Conservation (phyloP, 2,888 invertebrate genomes). For the Epistrophella euchroma region DNA sequence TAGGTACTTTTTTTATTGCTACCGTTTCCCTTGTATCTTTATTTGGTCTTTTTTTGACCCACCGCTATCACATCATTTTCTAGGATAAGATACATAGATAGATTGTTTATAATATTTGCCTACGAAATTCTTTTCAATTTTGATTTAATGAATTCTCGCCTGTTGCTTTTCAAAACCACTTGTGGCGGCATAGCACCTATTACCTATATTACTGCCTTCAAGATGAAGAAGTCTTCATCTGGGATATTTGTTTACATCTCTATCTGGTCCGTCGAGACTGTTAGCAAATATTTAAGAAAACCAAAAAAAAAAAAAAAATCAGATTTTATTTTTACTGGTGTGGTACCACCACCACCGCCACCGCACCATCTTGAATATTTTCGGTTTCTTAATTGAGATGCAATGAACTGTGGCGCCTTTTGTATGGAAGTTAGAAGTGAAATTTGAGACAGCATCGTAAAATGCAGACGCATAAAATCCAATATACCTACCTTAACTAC, state of each 20-base stretch:
- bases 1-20: constrained; percentile 47
- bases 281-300: constrained; percentile 62
- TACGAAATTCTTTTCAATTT: constrained; percentile 51
- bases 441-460: constrained; percentile 61
- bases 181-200: constrained; percentile 32
- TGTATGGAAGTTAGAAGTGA: constrained; percentile 41
- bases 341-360: not conserved
- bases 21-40: constrained; percentile 52
- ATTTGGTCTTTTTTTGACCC: constrained; percentile 19
- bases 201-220: not conserved
- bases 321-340: not conserved
- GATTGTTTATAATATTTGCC: constrained; percentile 60
- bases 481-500: not conserved
- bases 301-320: not conserved
- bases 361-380: constrained; percentile 12
- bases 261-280: constrained; percentile 40
- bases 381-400: constrained; percentile 65
- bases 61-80: constrained; percentile 43
- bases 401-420: constrained; percentile 67
- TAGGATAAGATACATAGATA: constrained; percentile 24
- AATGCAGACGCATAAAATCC: constrained; percentile 17
- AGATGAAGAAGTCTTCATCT: constrained; percentile 12
- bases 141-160: constrained; percentile 46
- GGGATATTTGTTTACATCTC: constrained; percentile 51
- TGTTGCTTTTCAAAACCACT: constrained; percentile 39